A percentile compares a stretch with the other conserved stretches of the same genome.
Evolutionary conservation across 2,888 invertebrate species (phyloP).

Genomic region (Eupithecia tripunctaria): DNA sequence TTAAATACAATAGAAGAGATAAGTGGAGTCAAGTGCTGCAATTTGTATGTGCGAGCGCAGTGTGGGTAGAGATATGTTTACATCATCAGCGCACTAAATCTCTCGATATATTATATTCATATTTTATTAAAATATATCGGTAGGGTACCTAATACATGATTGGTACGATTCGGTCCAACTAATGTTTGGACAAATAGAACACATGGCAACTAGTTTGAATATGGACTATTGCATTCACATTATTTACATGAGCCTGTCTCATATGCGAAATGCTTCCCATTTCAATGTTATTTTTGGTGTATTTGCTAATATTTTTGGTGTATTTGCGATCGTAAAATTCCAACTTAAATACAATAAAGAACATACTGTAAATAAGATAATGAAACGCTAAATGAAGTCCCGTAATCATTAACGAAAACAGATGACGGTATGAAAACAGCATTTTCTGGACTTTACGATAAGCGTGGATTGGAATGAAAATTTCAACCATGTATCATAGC

Average conservation of each 20-base stretch:
- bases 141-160: neutral
- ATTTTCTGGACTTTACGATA: neutral
- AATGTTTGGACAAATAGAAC: neutral
- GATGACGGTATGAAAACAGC: neutral
- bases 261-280: too few species aligned
- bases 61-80: conserved; percentile 47
- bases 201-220: neutral
- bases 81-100: conserved; percentile 39
- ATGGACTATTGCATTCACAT: too few species aligned
- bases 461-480: neutral
- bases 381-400: neutral
- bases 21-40: conserved; percentile 53
- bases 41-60: conserved; percentile 55
- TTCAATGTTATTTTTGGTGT: too few species aligned
- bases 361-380: neutral
- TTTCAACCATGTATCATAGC: neutral
- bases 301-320: neutral
- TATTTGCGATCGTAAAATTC: neutral
- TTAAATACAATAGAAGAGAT: conserved; percentile 52
- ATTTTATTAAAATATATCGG: conserved; percentile 22
- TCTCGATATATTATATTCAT: conserved; percentile 34
- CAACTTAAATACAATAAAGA: neutral
- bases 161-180: neutral
- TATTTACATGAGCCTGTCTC: too few species aligned
- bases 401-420: neutral